Evolutionary conservation across 1,140 invertebrate genomes (phyloP), one percentile per base, ranked within the genome.

Genomic region (Myzus persicae): DNA sequence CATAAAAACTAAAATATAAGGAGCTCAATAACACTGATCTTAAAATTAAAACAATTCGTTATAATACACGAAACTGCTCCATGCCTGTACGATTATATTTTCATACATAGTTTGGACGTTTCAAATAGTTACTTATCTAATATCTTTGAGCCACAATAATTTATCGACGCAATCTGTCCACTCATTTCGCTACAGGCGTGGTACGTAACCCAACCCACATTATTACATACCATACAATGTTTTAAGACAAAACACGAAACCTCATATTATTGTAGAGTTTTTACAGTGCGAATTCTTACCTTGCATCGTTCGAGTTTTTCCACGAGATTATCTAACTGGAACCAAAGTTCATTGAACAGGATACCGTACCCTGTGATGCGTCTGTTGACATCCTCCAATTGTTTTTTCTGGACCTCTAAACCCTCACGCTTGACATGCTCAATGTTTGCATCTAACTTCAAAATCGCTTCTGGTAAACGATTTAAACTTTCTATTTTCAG

Each of bases 301-400:
- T 91, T 67, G 11, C 90, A 91, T 81, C 90, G 54, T 36, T 81
- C 31, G 59, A 91, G 90, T 76, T 91, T 91, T 46, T 7, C 40
- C 20, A 40, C 67, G 1, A 81, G 31, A n/a, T 22, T 42, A 1
- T 91, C 90, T 31, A 91, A 24, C 24, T 44, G 42, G 42, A 91
- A 91, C 40, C 54, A 91, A 11, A 91, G 90, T 36, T 91, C 90
- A 38, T 91, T 91, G 67, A 91, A 91, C 38, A 46, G 31, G 14
- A 1, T 2, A 22, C 3, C 18, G 90, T 91, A 91, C 9, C 24
- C 67, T 18, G 26, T 9, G 36, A 91, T 81, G n/a, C 81, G 6
- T n/a, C 1, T n/a, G 11, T 81, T 44, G 42, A 91, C 31, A 18
- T 81, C 59, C 5, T 76, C 26, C 0, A 91, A 36, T 46, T 81